Evolutionary conservation across 1,140 invertebrate genomes (phyloP).

Genomic region (Drosophila kepulauana): DNA sequence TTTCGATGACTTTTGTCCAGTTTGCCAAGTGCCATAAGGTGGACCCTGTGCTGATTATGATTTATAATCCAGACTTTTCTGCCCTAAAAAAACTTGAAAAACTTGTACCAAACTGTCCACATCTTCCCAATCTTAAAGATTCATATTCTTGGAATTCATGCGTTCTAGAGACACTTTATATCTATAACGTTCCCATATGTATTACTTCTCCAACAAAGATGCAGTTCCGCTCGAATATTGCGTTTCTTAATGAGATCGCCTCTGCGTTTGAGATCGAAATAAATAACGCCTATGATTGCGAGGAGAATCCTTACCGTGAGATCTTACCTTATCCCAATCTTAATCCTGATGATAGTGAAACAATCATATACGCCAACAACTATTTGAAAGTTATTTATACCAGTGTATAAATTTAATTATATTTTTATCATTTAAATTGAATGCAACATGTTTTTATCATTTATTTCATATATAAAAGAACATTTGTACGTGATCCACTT

Average conservation of each 20-base stretch:
- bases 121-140: neutral
- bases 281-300: conserved; percentile 19
- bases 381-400: conserved; percentile 57
- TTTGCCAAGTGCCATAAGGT: conserved; percentile 12
- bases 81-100: conserved; percentile 4
- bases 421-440: no score
- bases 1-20: conserved; percentile 19
- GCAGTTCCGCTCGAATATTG: conserved; percentile 30
- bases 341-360: conserved; percentile 29
- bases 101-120: conserved; percentile 11
- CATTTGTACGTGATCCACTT: no score
- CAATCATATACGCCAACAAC: conserved; percentile 56
- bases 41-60: conserved; percentile 49
- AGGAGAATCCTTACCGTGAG: conserved; percentile 60
- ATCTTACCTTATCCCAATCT: conserved; percentile 54
- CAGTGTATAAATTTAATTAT: neutral
- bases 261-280: neutral
- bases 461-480: no score
- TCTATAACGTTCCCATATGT: conserved; percentile 55
- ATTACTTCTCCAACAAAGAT: conserved; percentile 41
- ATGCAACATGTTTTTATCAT: no score
- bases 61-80: conserved; percentile 53
- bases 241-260: conserved; percentile 33
- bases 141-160: conserved; percentile 31
- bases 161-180: conserved; percentile 13